Conservation (phyloP, 1,140 invertebrate genomes). For the Microvelia longipes region DNA sequence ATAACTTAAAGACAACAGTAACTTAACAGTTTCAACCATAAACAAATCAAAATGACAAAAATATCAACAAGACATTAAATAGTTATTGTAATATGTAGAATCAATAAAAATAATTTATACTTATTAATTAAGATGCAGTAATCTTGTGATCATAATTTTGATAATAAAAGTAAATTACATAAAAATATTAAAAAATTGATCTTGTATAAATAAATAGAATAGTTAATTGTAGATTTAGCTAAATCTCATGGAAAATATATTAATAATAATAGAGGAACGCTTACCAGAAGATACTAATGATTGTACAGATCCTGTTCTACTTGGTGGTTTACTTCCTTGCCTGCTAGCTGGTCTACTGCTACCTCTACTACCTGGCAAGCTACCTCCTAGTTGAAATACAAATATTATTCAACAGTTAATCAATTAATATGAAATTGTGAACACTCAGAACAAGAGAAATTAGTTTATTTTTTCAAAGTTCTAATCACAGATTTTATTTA, state of each 20-base stretch:
- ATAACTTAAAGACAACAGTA: too few species aligned
- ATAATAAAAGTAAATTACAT: too few species aligned
- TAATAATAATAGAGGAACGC: not conserved
- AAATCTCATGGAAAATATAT: not conserved
- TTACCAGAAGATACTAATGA: conserved; percentile 76
- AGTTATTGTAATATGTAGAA: too few species aligned
- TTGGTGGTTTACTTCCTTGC: conserved; percentile 72
- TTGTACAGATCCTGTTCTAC: conserved; percentile 80
- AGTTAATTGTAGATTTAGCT: too few species aligned
- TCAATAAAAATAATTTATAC: too few species aligned
- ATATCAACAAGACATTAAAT: too few species aligned
- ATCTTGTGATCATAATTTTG: not conserved
- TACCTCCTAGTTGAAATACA: conserved; percentile 32
- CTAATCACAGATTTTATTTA: not conserved
- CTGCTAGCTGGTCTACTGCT: conserved; percentile 65
- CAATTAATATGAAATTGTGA: not conserved
- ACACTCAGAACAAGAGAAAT: conserved; percentile 2
- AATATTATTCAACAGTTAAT: too few species aligned
- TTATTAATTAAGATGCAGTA: not conserved
- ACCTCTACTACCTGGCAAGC: conserved; percentile 46
- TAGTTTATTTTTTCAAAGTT: not conserved
- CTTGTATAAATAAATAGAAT: too few species aligned
- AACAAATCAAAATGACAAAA: too few species aligned
- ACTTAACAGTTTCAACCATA: too few species aligned
- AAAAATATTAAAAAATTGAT: too few species aligned